Conservation (phyloP, 1,140 invertebrate species). For the Archivesica marissinica region DNA sequence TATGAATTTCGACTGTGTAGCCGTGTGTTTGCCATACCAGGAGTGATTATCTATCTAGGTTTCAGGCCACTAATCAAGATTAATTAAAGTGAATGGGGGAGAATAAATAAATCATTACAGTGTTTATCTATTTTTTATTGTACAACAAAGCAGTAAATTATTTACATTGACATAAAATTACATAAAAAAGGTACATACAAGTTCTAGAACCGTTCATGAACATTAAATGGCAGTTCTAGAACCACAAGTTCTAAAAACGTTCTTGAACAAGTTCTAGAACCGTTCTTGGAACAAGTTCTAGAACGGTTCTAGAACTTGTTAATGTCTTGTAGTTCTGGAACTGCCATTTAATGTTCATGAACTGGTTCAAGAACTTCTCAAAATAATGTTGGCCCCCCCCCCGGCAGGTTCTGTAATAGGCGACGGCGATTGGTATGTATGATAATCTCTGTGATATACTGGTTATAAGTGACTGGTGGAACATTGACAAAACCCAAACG, state of each 20-base stretch:
- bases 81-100: too few relatives aligned
- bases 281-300: constrained; percentile 1
- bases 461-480: background rate
- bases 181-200: too few relatives aligned
- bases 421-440: constrained; percentile 9
- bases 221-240: constrained; percentile 26
- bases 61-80: too few relatives aligned
- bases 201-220: constrained; percentile 32
- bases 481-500: background rate
- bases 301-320: constrained; percentile 34
- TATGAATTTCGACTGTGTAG: too few relatives aligned
- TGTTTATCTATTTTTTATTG: too few relatives aligned
- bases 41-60: too few relatives aligned
- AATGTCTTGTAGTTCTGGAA: constrained; percentile 39
- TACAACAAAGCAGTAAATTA: too few relatives aligned
- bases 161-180: too few relatives aligned
- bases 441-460: background rate
- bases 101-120: too few relatives aligned
- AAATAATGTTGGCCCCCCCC: background rate
- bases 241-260: constrained; percentile 8
- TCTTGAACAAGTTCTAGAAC: constrained; percentile 34
- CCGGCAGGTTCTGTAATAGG: background rate
- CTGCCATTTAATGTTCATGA: background rate
- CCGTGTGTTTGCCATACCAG: too few relatives aligned
- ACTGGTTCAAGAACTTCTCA: background rate